Evolutionary conservation across 2,888 invertebrate genomes (phyloP).

Genomic region (Terebella lapidaria): DNA sequence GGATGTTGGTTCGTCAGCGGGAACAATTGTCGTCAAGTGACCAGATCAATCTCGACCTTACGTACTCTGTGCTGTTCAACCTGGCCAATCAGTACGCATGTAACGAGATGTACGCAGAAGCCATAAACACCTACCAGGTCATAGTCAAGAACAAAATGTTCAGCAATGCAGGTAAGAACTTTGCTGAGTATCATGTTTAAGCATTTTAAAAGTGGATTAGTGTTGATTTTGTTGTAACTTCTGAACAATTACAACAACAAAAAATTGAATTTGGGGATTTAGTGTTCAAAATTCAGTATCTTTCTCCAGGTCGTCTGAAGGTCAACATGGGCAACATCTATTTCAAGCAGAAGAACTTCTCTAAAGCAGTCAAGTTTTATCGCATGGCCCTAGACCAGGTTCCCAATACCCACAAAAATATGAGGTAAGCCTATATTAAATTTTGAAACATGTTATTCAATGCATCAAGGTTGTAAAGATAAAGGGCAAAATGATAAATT

Average conservation of each 20-base stretch:
- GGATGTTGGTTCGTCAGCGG: conserved; percentile 80
- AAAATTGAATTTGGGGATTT: too few species aligned
- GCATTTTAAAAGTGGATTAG: too few species aligned
- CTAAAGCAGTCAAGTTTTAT: conserved; percentile 94
- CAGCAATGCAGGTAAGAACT: conserved; percentile 71
- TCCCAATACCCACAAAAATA: conserved; percentile 85
- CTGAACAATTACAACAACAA: too few species aligned
- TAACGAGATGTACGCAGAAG: conserved; percentile 92
- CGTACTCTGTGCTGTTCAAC: conserved; percentile 92
- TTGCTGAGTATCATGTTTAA: too few species aligned
- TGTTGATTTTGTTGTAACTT: too few species aligned
- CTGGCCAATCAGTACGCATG: conserved; percentile 89
- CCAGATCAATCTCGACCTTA: conserved; percentile 88
- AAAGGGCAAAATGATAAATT: too few species aligned
- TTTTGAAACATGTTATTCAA: too few species aligned
- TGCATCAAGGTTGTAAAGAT: too few species aligned
- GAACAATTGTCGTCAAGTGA: conserved; percentile 81
- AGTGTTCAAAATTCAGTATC: too few species aligned
- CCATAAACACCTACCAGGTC: conserved; percentile 89
- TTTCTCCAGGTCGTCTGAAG: conserved; percentile 69
- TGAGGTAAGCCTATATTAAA: conserved; percentile 64
- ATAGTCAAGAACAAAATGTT: conserved; percentile 88
- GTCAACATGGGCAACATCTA: conserved; percentile 98
- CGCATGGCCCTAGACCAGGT: conserved; percentile 96
- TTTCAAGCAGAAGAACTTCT: conserved; percentile 83